Percentiles rank a stretch among this genome's conserved stretches.
Evolutionary conservation across 2,888 invertebrate genomes (phyloP).

Genomic region (Agapostemon virescens): DNA sequence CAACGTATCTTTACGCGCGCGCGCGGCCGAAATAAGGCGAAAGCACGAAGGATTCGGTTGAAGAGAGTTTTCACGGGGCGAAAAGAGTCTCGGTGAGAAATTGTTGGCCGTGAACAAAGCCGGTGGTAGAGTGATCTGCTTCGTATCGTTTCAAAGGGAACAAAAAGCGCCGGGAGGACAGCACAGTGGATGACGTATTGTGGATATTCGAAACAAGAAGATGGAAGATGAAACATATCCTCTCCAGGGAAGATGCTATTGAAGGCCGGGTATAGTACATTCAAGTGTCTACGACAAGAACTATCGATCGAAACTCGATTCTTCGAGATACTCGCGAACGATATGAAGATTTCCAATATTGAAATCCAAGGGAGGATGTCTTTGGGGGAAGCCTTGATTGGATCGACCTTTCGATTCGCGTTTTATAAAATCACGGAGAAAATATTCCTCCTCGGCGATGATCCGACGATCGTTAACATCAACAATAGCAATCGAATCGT

Average conservation of each 20-base stretch:
- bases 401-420: not conserved
- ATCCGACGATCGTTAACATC: slow-evolving; percentile 1
- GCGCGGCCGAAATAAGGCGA: not conserved
- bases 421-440: not conserved
- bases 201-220: slow-evolving; percentile 66
- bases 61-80: slow-evolving; percentile 34
- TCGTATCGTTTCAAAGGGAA: slow-evolving; percentile 61
- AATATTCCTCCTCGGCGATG: not conserved
- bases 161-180: slow-evolving; percentile 50
- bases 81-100: slow-evolving; percentile 46
- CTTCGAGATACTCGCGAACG: slow-evolving; percentile 23
- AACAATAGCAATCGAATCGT: not conserved
- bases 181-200: slow-evolving; percentile 55
- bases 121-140: slow-evolving; percentile 50
- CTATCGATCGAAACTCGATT: slow-evolving; percentile 44
- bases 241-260: slow-evolving; percentile 44
- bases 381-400: not conserved
- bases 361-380: slow-evolving; percentile 26
- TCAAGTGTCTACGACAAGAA: slow-evolving; percentile 46
- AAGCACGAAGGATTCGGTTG: slow-evolving; percentile 24
- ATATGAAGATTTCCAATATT: slow-evolving; percentile 31
- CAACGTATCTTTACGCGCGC: not conserved
- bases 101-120: slow-evolving; percentile 56
- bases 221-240: slow-evolving; percentile 40
- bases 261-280: slow-evolving; percentile 38